Base-by-base conservation (phyloP, 2,888 invertebrate genomes). In the Dasypolia templi region DNA sequence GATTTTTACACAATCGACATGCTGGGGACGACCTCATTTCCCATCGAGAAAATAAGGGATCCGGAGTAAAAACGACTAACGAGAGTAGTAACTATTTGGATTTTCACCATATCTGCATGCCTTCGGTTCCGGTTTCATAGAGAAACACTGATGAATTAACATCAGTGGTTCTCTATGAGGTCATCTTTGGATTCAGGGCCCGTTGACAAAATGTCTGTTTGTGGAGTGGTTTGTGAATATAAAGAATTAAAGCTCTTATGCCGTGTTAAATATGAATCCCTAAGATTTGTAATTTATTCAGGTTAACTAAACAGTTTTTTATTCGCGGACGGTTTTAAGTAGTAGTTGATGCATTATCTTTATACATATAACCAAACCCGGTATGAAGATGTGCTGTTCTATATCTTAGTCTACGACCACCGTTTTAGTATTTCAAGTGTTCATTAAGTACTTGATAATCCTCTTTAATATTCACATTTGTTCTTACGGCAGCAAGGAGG, bases 401-500 rank as follows among this genome's bases (percentile, higher is more conserved):
- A 7, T 26, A 29, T 39, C 55, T 55, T 22, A 17, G 6, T 67
- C 19, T 69, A 17, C n/a, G 22, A 2, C 3, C 17, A 4, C 22
- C 3, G 35, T 68, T 65, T 46, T 55, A 7, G 17, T 55, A 53
- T 53, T 53, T 26, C 7, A 55, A 46, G 17, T 19, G 29, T 32
- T 56, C 3, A 5, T 42, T 32, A 29, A n/a, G 6, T 58, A 6
- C 49, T 17, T 29, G n/a, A 14, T 74, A 14, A 32, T 17, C 1
- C 9, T 44, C 22, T 67, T 22, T 17, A 26, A 65, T 35, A 55
- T 32, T 4, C 11, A 12, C 14, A 65, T 22, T 19, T n/a, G 19
- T 42, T 17, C 3, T 19, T 6, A 32, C 11, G 26, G 1, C 12
- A 26, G 56, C 61, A 79, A 77, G 75, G 75, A 76, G 71, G 75